Conservation (phyloP, 2,113 vertebrate genomes). For the Phaethornis superciliosus region DNA sequence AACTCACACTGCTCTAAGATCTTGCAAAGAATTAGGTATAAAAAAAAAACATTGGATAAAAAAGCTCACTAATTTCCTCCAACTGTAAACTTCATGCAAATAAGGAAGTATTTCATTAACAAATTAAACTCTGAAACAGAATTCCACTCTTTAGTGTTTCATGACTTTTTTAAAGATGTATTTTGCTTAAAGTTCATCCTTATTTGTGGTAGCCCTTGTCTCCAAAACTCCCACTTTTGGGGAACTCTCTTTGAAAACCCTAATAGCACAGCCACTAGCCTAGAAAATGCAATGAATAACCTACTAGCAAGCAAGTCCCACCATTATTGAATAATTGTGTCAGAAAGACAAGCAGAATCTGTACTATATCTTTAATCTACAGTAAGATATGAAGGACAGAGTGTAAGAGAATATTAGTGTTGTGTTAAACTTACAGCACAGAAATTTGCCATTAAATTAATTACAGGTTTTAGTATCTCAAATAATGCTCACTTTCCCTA, state of each 20-base stretch:
- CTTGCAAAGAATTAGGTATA: not conserved
- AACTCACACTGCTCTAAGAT: not conserved
- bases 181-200: not conserved
- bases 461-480: not conserved
- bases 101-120: not conserved
- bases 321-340: not conserved
- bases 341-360: not conserved
- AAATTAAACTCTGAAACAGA: not conserved
- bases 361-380: not conserved
- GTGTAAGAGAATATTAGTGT: not conserved
- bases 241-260: not conserved
- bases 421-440: not conserved
- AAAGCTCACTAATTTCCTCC: not conserved
- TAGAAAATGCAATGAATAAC: not conserved
- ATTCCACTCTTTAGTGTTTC: not conserved
- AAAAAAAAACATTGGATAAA: not conserved
- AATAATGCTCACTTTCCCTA: not conserved
- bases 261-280: not conserved
- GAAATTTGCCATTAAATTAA: not conserved
- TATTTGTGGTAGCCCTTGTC: not conserved
- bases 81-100: not conserved
- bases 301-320: not conserved
- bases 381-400: not conserved
- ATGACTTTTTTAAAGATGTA: not conserved
- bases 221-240: not conserved